These are phyloP conservation scores for Drosophila bifasciata DNA, from an alignment of 1,140 invertebrate species.

Conservation along the genomic window DNA sequence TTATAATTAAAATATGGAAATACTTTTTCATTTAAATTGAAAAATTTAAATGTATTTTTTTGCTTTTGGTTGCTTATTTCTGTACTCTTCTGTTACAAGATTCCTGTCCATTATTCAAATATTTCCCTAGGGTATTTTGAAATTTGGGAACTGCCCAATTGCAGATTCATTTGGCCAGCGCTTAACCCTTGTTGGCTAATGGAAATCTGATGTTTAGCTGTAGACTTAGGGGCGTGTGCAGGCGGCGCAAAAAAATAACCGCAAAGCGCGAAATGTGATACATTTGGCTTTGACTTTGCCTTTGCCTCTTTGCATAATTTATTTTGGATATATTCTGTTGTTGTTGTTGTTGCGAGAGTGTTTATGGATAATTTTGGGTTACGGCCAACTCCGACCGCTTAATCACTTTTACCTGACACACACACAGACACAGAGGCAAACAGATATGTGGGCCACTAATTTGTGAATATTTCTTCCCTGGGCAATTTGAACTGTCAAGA, in stretches of 20 bases:
- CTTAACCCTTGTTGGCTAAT: conserved; percentile 54
- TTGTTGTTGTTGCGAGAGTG: conserved; percentile 20
- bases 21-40: too few relatives aligned
- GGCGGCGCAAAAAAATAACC: conserved; percentile 28
- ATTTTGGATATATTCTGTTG: conserved; percentile 43
- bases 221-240: conserved; percentile 58
- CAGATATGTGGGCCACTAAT: conserved; percentile 70
- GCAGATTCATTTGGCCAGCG: conserved; percentile 11
- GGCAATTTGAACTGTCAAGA: conserved; percentile 68
- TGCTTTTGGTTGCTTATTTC: too few relatives aligned
- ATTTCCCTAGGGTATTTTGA: conserved; percentile 20
- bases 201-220: conserved; percentile 71
- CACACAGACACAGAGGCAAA: not conserved
- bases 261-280: conserved; percentile 77
- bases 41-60: too few relatives aligned
- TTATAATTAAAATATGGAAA: too few relatives aligned
- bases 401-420: conserved; percentile 62
- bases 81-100: too few relatives aligned
- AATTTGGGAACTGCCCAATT: not conserved
- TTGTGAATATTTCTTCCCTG: conserved; percentile 69
- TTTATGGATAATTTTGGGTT: conserved; percentile 73
- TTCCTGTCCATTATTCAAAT: too few relatives aligned
- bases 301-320: conserved; percentile 62
- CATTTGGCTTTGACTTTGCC: conserved; percentile 47
- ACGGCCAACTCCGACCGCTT: conserved; percentile 45